phyloP scores from a whole-genome alignment of 2,888 invertebrate genomes.

The Andricus curvator region DNA sequence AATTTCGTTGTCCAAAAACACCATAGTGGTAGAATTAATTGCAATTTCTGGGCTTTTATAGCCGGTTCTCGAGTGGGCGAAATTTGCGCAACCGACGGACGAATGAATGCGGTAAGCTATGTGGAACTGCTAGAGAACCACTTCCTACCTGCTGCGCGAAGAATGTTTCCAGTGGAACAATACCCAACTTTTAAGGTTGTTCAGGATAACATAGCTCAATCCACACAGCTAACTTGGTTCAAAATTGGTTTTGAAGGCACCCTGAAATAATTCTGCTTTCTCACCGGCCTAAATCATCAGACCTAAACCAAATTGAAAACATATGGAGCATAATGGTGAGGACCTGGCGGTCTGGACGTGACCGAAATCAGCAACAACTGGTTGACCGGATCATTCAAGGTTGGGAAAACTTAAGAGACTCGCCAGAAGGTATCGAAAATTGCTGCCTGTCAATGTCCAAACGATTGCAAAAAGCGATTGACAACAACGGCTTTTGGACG shows the following conservation, averaged over 20 bases:
- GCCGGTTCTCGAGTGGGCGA: conserved; percentile 33
- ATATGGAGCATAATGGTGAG: conserved; percentile 53
- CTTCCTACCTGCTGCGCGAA: conserved; percentile 49
- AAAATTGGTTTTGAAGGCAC: conserved; percentile 52
- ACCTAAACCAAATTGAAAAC: conserved; percentile 59
- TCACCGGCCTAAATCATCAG: conserved; percentile 55
- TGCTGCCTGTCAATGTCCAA: neutral
- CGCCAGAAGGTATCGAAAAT: neutral
- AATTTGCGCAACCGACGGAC: conserved; percentile 20
- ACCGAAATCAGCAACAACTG: neutral
- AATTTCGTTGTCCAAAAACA: neutral
- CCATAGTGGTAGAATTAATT: conserved; percentile 22
- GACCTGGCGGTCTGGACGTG: neutral
- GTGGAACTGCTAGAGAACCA: conserved; percentile 46
- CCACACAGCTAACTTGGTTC: conserved; percentile 47
- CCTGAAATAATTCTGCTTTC: conserved; percentile 48
- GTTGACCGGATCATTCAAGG: neutral
- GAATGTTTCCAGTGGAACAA: conserved; percentile 42
- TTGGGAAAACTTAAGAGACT: neutral
- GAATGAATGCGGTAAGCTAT: conserved; percentile 49
- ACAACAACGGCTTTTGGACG: too few species aligned
- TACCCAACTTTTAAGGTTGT: conserved; percentile 31
- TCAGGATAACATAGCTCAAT: conserved; percentile 55
- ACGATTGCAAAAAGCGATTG: neutral
- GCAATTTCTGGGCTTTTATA: conserved; percentile 42